Evolutionary conservation across 2,797 vertebrate species (phyloP), one percentile per base, ranked within the genome.

Genomic region (Telmatherina bonti): DNA sequence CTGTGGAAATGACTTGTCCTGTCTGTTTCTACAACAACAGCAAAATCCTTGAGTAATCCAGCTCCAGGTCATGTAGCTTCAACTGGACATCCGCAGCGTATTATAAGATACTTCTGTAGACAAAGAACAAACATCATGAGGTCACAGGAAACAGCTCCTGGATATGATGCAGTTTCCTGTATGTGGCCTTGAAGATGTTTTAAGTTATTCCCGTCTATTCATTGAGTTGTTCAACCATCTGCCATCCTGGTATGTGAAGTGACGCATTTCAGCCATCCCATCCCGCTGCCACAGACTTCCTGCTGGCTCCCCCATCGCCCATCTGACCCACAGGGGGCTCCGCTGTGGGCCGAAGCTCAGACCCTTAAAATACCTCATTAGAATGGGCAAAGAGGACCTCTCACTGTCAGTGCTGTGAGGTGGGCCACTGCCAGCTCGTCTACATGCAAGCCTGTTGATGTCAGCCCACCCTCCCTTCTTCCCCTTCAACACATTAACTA

Each of bases 161-260:
- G 76, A 68, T 78, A 75, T 57, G 86, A 86, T 78, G 83, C 81
- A 18, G 68, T 82, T 93, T 93, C 93, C 91, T 91, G 74, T 62
- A 15, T 22, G 55, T 80, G 81, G 88, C 85, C 90, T 89, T 89
- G 82, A 87, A 84, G 88, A 74, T 27, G 13, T 79, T 84, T 85
- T 38, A 69, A 81, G 81, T 82, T 77, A 68, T 76, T 47, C 62
- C 67, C 67, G 55, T 77, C 31, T 56, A 30, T 74, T 72, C 71
- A 64, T 70, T 74, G 83, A 67, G 68, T 81, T 74, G 69, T 80
- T 84, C 78, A 67, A 78, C 86, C 85, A 85, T 89, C 87, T 91
- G 88, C 76, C 71, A 53, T 74, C 76, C 80, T 79, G 87, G 70
- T 86, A 87, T 85, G 81, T 73, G 55, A 78, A 76, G 57, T 92